Percentiles rank a stretch among this genome's conserved stretches.
phyloP scores from a whole-genome alignment of 2,888 invertebrate species.

The Smittia sp. region DNA sequence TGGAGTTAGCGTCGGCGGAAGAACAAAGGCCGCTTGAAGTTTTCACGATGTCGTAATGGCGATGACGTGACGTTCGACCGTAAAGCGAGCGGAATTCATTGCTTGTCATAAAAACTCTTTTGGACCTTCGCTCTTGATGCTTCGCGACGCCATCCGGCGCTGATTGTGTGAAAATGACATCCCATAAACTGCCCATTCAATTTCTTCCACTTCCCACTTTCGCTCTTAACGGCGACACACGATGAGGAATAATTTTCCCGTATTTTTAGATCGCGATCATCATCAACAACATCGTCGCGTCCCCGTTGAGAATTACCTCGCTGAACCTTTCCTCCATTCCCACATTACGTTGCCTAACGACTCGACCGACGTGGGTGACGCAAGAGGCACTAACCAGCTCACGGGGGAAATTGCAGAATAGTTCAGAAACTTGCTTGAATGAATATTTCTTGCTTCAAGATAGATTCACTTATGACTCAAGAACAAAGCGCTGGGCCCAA shows the following conservation, averaged over 20 bases:
- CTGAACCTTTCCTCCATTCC: not conserved
- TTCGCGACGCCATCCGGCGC: slow-evolving; percentile 1
- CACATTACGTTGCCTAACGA: too few species aligned
- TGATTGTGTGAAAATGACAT: slow-evolving; percentile 8
- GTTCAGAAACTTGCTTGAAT: too few species aligned
- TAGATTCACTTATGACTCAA: too few species aligned
- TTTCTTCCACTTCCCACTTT: slow-evolving; percentile 21
- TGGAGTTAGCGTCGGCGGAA: not conserved
- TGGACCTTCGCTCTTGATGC: not conserved
- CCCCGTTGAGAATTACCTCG: not conserved
- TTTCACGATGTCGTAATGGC: slow-evolving; percentile 12
- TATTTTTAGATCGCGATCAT: slow-evolving; percentile 21
- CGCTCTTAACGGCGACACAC: slow-evolving; percentile 10
- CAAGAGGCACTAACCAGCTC: not conserved
- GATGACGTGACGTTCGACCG: not conserved
- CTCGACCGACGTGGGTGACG: not conserved
- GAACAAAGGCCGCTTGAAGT: not conserved
- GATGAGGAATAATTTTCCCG: slow-evolving; percentile 1
- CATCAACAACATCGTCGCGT: slow-evolving; percentile 1
- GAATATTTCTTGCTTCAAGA: too few species aligned
- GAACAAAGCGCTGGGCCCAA: too few species aligned
- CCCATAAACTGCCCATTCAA: slow-evolving; percentile 21
- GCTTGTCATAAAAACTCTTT: not conserved
- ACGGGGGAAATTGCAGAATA: not conserved
- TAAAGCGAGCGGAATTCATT: not conserved